These are phyloP conservation scores for Drosophila antonietae DNA, from an alignment of 2,888 invertebrate species.

Conservation along the genomic window DNA sequence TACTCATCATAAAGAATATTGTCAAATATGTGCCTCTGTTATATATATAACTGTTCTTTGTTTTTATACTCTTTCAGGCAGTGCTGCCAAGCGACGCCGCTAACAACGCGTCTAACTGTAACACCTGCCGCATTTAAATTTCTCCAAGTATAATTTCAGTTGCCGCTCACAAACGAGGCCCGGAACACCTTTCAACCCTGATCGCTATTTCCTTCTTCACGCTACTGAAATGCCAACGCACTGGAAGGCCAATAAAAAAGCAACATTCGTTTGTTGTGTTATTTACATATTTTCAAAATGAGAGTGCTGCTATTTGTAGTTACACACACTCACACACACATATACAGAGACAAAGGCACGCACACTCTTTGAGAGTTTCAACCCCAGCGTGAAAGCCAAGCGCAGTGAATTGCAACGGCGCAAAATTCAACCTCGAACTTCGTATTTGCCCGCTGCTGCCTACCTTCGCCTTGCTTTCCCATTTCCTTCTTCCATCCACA, in stretches of 20 bases:
- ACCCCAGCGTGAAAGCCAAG: conserved; percentile 61
- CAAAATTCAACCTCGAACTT: conserved; percentile 38
- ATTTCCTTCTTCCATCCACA: conserved; percentile 37
- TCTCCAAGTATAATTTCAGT: conserved; percentile 63
- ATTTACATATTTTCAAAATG: conserved; percentile 73
- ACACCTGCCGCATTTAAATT: conserved; percentile 64
- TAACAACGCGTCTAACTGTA: conserved; percentile 55
- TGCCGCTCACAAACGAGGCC: conserved; percentile 30
- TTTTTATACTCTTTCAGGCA: conserved; percentile 13
- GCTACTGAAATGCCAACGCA: conserved; percentile 71
- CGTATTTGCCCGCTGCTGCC: conserved; percentile 21
- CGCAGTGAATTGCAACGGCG: conserved; percentile 74
- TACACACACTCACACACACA: conserved; percentile 19
- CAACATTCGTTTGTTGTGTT: conserved; percentile 41
- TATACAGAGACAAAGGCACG: background rate
- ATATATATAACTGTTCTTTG: background rate
- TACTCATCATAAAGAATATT: background rate
- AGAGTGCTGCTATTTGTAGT: conserved; percentile 50
- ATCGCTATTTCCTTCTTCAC: conserved; percentile 37
- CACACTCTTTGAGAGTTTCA: conserved; percentile 28
- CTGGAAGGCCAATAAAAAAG: conserved; percentile 26
- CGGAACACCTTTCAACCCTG: conserved; percentile 69
- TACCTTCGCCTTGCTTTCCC: conserved; percentile 45
- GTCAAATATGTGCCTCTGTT: background rate
- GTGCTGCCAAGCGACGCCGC: conserved; percentile 39